Percentiles rank a stretch among this genome's conserved stretches.
Evolutionary conservation across 2,113 vertebrate species (phyloP).

Genomic region (Cervus canadensis): DNA sequence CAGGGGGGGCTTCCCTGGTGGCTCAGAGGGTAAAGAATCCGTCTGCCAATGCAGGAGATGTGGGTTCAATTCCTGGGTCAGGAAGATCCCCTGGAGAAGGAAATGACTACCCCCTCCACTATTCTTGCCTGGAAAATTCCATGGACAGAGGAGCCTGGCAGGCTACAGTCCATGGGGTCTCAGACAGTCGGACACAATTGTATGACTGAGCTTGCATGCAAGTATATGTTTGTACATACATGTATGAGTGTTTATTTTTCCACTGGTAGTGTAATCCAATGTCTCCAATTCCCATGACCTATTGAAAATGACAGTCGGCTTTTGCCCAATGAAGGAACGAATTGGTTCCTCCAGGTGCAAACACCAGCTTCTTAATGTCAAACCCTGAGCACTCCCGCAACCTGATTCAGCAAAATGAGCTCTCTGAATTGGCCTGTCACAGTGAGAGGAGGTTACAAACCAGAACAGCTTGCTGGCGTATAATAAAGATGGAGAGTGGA

Average conservation of each 20-base stretch:
- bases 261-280: neutral
- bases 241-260: neutral
- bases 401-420: neutral
- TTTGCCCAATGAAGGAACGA: neutral
- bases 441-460: neutral
- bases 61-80: neutral
- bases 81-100: neutral
- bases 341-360: neutral
- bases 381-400: neutral
- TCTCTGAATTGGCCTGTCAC: neutral
- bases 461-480: neutral
- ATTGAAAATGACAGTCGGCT: neutral
- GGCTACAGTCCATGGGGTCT: neutral
- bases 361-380: neutral
- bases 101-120: neutral
- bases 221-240: accelerated
- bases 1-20: neutral
- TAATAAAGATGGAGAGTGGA: neutral
- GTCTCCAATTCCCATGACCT: neutral
- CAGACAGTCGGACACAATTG: neutral
- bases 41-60: neutral
- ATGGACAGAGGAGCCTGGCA: neutral
- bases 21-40: neutral
- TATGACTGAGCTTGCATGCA: neutral
- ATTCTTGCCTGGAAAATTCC: neutral